These are phyloP conservation scores for Brachionus calyciflorus DNA, from an alignment of 1,140 invertebrate genomes.

Conservation along the genomic window DNA sequence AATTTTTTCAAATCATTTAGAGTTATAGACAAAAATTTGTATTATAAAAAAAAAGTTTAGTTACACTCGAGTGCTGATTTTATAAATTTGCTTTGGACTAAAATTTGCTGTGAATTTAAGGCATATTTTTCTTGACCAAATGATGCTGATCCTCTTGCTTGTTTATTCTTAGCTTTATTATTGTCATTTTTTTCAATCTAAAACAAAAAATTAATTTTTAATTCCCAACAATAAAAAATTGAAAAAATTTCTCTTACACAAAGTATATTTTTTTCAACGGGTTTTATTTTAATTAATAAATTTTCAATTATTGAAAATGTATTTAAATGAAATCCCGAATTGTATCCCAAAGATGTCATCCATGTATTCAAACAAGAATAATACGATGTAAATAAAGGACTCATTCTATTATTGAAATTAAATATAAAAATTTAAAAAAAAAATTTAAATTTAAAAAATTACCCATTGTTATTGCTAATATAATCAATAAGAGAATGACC, in stretches of 20 bases:
- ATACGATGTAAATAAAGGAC: not conserved
- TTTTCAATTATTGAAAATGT: conserved; percentile 1
- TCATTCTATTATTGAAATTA: not conserved
- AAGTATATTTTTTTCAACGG: not conserved
- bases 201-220: not conserved
- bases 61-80: not conserved
- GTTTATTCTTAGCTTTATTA: not conserved
- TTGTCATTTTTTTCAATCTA: not conserved
- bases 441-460: not conserved
- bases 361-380: conserved; percentile 2
- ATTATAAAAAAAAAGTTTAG: too few species aligned
- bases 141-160: not conserved
- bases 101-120: not conserved
- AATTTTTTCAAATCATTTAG: too few species aligned
- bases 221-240: not conserved
- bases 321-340: conserved; percentile 11
- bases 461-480: too few species aligned
- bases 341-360: not conserved
- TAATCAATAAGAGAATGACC: not conserved
- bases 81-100: not conserved
- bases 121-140: not conserved
- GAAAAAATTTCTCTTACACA: not conserved
- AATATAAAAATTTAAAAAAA: not conserved
- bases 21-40: too few species aligned
- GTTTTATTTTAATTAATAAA: conserved; percentile 22